These are phyloP conservation scores for Xestoiulus laeticollis DNA, from an alignment of 2,888 invertebrate species.

Conservation along the genomic window DNA sequence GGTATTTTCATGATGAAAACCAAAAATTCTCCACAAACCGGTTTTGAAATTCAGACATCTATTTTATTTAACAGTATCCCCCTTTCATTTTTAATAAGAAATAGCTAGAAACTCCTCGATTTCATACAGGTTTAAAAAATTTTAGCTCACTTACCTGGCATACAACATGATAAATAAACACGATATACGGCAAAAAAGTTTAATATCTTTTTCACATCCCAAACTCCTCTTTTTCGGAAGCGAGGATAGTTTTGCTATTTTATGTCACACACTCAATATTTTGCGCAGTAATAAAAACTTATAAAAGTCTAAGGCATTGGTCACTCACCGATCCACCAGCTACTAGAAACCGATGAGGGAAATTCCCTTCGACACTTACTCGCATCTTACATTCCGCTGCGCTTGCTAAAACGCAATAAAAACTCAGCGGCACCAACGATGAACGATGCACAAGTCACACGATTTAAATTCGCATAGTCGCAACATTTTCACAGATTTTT, in stretches of 20 bases:
- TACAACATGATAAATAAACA: background rate
- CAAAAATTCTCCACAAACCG: too few species aligned
- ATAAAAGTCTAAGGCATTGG: background rate
- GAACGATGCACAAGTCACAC: background rate
- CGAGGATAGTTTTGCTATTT: too few species aligned
- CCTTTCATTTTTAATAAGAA: too few species aligned
- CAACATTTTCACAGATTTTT: background rate
- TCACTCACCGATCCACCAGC: background rate
- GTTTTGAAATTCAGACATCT: too few species aligned
- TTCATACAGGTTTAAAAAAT: too few species aligned
- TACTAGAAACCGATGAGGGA: background rate
- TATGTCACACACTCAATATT: too few species aligned
- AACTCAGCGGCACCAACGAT: background rate
- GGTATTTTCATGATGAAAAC: too few species aligned
- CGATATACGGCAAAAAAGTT: background rate
- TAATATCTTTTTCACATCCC: background rate
- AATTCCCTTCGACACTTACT: background rate
- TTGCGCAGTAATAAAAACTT: background rate
- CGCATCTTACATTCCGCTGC: background rate
- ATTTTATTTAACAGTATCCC: too few species aligned
- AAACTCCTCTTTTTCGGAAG: too few species aligned
- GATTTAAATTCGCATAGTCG: background rate
- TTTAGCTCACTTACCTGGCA: too few species aligned
- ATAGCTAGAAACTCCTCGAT: too few species aligned
- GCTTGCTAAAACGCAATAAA: background rate